Conservation (phyloP, 2,888 invertebrate genomes). For the Rotaria sp. region DNA sequence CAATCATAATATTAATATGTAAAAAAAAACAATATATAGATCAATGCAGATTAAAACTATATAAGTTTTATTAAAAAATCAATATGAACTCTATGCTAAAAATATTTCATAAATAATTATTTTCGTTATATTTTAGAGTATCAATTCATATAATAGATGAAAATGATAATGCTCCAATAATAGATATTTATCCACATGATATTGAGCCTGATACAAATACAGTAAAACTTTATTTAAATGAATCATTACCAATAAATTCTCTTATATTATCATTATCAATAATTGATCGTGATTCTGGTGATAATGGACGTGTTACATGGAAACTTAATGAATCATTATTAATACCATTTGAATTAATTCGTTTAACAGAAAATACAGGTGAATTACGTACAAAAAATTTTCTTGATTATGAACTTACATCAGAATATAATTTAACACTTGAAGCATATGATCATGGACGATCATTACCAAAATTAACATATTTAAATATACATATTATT, state of each 20-base stretch:
- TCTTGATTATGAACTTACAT: background rate
- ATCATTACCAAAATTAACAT: background rate
- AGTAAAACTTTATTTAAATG: background rate
- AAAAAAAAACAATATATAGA: too few species aligned
- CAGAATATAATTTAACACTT: background rate
- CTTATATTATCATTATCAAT: background rate
- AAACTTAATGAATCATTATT: background rate
- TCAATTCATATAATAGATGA: background rate
- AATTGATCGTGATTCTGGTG: conserved; percentile 3
- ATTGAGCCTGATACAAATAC: background rate
- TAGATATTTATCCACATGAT: background rate
- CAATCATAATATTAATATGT: too few species aligned
- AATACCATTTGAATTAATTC: conserved; percentile 9
- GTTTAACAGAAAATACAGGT: conserved; percentile 17
- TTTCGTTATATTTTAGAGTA: background rate
- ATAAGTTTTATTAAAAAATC: too few species aligned
- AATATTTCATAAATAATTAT: too few species aligned
- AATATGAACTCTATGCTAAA: too few species aligned
- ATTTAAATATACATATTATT: background rate
- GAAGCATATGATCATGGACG: conserved; percentile 3
- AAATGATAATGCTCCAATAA: background rate
- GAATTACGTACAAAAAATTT: conserved; percentile 13
- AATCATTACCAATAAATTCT: background rate
- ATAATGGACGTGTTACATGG: conserved; percentile 18
- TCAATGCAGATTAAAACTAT: too few species aligned